Evolutionary conservation across 2,113 vertebrate genomes (phyloP), one percentile per base, ranked within the genome.

Genomic region (Macrotus californicus): DNA sequence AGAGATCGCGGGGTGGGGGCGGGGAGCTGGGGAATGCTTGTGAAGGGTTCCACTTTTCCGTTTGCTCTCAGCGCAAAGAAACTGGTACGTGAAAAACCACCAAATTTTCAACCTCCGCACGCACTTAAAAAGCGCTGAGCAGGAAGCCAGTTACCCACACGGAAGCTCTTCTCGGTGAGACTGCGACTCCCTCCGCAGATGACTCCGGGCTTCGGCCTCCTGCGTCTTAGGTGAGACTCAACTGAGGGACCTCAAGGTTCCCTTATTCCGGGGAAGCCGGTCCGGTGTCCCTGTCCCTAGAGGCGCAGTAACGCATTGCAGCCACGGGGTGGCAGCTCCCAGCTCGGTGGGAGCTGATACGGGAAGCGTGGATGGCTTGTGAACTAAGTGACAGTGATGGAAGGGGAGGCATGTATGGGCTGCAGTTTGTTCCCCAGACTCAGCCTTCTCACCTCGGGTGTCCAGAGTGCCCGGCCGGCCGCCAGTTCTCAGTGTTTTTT

Each of bases 271-370:
- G 61, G 1, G 90, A 54, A 31, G 39, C 8, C 0, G 1, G 3
- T 18, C 56, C 3, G 0, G 15, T 1, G 36, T 11, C 7, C 48
- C 39, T 4, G 72, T 41, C 31, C 85, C 54, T 18, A 14, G 61
- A 66, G 19, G 72, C 16, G 19, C 70, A 89, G 79, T 61, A 29
- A 43, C 2, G 22, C 59, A 1, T 19, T 10, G 1, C 1, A 10
- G 88, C 95, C 94, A 77, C 86, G 6, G 21, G 90, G 75, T 66
- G 94, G 87, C 93, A 83, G 81, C 96, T 31, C 56, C 21, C 21
- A 18, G 86, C 70, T 14, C 52, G 6, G 22, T 16, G 50, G 2
- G 26, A 48, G 9, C 24, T 13, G 46, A 29, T 1, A 19, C n/a
- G 21, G 4, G 43, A 34, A 70, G 14, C 24, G 3, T 15, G 4